A percentile compares a stretch with the other conserved stretches of the same genome.
phyloP scores from a whole-genome alignment of 2,113 vertebrate species.

The Mugil cephalus region DNA sequence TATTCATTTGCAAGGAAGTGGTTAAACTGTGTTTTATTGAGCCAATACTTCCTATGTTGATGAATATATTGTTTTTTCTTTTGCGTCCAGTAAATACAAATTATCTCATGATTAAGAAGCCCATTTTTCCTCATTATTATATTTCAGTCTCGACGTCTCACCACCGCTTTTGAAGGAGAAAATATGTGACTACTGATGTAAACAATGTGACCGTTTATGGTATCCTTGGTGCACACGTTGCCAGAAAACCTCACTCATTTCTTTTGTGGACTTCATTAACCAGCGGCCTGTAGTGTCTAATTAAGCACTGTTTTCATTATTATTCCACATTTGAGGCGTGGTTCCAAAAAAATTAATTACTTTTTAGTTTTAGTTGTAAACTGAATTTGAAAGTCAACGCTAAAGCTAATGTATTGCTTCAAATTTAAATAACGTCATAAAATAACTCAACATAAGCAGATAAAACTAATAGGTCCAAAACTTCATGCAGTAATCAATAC shows the following conservation, averaged over 20 bases:
- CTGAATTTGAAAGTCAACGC: too few relatives aligned
- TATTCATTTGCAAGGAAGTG: not conserved
- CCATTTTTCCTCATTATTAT: not conserved
- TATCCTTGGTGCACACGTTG: not conserved
- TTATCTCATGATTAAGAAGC: not conserved
- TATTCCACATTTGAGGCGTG: fast-evolving
- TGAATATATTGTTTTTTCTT: not conserved
- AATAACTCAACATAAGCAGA: too few relatives aligned
- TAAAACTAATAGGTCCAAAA: too few relatives aligned
- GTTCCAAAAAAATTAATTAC: not conserved
- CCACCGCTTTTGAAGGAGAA: not conserved
- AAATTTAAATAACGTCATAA: not conserved
- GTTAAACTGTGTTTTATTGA: not conserved
- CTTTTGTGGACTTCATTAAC: not conserved
- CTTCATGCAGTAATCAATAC: not conserved
- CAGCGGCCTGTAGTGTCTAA: not conserved
- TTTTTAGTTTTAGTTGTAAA: not conserved
- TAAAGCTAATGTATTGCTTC: not conserved
- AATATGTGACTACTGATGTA: not conserved
- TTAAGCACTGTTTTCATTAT: not conserved
- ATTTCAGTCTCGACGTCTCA: too few relatives aligned
- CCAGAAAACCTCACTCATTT: not conserved
- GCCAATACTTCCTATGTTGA: not conserved
- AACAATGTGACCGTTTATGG: not conserved
- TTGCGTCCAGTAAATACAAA: not conserved